Evolutionary conservation across 2,888 invertebrate species (phyloP).

Genomic region (Trichogramma evanescens): DNA sequence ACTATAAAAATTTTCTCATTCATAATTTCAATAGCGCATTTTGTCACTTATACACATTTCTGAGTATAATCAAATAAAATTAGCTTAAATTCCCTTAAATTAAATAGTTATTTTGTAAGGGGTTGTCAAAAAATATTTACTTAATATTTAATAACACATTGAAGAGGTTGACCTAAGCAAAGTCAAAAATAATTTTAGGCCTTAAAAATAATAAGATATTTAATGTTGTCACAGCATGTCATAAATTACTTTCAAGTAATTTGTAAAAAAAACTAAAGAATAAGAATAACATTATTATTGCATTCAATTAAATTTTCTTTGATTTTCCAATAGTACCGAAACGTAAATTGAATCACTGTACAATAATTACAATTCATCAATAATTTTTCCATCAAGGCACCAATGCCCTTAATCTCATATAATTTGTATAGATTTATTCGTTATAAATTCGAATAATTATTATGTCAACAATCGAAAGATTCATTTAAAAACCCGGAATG

Average conservation of each 20-base stretch:
- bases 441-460: background rate
- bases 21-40: too few relatives aligned
- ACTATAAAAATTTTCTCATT: too few relatives aligned
- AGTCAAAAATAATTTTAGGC: conserved; percentile 9
- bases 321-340: conserved; percentile 18
- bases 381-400: conserved; percentile 22
- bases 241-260: conserved; percentile 1
- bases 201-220: conserved; percentile 12
- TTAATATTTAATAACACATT: conserved; percentile 13
- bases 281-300: conserved; percentile 11
- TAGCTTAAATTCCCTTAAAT: conserved; percentile 14
- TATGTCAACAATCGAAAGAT: background rate
- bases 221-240: conserved; percentile 21
- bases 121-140: conserved; percentile 4
- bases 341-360: conserved; percentile 16
- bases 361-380: conserved; percentile 25
- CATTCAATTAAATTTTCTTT: conserved; percentile 12
- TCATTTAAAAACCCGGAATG: conserved; percentile 21
- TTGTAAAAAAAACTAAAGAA: conserved; percentile 11
- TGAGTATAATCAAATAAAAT: conserved; percentile 12
- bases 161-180: background rate
- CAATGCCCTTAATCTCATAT: conserved; percentile 15
- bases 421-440: background rate
- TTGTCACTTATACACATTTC: background rate
- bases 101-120: conserved; percentile 18